Percentiles rank a stretch among this genome's conserved stretches.
Evolutionary conservation across 1,140 invertebrate species (phyloP).

Genomic region (Drosophila serrata): DNA sequence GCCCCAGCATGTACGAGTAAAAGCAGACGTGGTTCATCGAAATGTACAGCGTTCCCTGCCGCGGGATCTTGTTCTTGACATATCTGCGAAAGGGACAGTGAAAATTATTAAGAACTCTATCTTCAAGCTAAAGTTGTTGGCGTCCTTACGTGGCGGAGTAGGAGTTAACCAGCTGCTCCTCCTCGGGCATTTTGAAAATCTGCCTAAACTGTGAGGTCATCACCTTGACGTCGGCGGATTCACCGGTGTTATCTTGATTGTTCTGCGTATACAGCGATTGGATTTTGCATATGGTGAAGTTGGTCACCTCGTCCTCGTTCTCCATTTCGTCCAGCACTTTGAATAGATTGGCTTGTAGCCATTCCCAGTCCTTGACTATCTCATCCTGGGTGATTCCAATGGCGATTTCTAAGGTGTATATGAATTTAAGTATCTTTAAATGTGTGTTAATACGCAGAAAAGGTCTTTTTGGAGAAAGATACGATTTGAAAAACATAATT

Average conservation of each 20-base stretch:
- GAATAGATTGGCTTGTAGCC: conserved; percentile 95
- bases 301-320: conserved; percentile 96
- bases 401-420: conserved; percentile 90
- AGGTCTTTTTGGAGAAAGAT: not conserved
- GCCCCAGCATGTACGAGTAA: conserved; percentile 97
- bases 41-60: conserved; percentile 98
- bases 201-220: conserved; percentile 91
- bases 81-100: conserved; percentile 88
- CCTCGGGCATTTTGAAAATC: conserved; percentile 95
- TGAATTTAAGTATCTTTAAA: not conserved
- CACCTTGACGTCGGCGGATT: conserved; percentile 81
- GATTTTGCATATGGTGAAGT: conserved; percentile 98
- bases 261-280: conserved; percentile 88
- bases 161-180: conserved; percentile 98
- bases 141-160: conserved; percentile 94
- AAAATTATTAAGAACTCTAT: not conserved
- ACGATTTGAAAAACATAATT: not conserved
- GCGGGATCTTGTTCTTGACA: conserved; percentile 95
- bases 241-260: conserved; percentile 74
- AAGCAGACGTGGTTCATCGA: conserved; percentile 98
- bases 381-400: conserved; percentile 94
- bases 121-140: conserved; percentile 21
- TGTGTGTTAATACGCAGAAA: not conserved
- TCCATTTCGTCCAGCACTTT: conserved; percentile 96
- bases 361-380: conserved; percentile 97